Base-by-base conservation (phyloP, 2,113 vertebrate species). In the Seriola aureovittata region DNA sequence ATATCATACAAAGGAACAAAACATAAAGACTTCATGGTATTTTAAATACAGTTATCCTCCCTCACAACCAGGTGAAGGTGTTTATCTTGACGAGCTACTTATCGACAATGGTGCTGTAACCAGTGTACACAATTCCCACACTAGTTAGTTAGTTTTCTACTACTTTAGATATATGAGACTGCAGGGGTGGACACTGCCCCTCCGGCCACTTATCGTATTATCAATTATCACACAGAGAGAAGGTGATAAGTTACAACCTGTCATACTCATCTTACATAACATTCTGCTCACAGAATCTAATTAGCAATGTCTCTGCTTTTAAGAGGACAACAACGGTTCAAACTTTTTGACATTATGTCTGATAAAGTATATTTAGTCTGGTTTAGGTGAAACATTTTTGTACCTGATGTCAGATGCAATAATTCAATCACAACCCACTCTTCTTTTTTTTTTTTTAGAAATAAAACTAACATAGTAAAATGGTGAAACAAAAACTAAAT, bases 31-130 rank as follows among this genome's bases (percentile, higher is more conserved):
- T 5, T 71, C 1, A 50, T 59, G 32, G 29, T 69, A 54, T 71
- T 65, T 72, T 75, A n/a, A 71, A 75, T 62, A 40, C 44, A 70
- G 11, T n/a, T 25, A 48, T 82, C 38, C 75, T 68, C 73, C 11
- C n/a, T 85, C 67, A 86, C 63, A 71, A 66, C 81, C 76, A 58
- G 79, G 78, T 72, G 81, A 90, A 87, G 67, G 60, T 42, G 44
- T 64, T 57, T 21, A 48, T 59, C 21, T 29, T 34, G 4, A 29
- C 29, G 29, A 75, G 25, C 46, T 62, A 38, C 8, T 36, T 32
- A 58, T 40, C 78, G 17, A 32, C 5, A 70, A 8, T 66, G 17
- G 59, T 73, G 14, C 21, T 54, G 14, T 65, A 48, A 62, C 55
- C 40, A 52, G 2, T 58, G 46, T 50, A 16, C 8, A 63, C 76